Percentiles rank a stretch among this genome's conserved stretches.
Conservation (phyloP, 2,888 invertebrate genomes). For the Chesias legatella region DNA sequence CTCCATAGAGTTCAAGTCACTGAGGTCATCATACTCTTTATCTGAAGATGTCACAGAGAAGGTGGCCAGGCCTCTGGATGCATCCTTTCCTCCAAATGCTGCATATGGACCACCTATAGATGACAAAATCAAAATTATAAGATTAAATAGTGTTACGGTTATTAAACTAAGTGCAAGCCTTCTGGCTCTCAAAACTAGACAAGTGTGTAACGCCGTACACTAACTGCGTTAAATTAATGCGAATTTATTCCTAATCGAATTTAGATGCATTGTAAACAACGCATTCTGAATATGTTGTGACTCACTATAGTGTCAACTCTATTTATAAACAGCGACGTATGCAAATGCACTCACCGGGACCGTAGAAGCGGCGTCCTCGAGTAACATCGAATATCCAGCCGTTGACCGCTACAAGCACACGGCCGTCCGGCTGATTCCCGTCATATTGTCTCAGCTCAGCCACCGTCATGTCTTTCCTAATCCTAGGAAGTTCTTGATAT, state of each 20-base stretch:
- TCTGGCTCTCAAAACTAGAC: too few species aligned
- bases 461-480: slow-evolving; percentile 94
- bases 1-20: slow-evolving; percentile 94
- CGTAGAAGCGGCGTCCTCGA: slow-evolving; percentile 93
- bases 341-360: slow-evolving; percentile 87
- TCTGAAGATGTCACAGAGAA: slow-evolving; percentile 91
- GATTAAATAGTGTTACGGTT: too few species aligned
- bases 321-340: slow-evolving; percentile 54
- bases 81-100: slow-evolving; percentile 96
- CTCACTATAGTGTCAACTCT: slow-evolving; percentile 51
- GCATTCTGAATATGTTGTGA: slow-evolving; percentile 32
- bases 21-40: slow-evolving; percentile 96
- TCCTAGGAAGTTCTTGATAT: slow-evolving; percentile 82
- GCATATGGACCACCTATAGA: slow-evolving; percentile 93
- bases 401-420: slow-evolving; percentile 95
- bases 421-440: slow-evolving; percentile 91
- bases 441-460: slow-evolving; percentile 92
- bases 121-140: background rate
- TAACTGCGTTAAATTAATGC: too few species aligned
- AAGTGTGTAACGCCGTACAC: too few species aligned
- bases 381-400: slow-evolving; percentile 98
- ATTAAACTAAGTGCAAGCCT: too few species aligned
- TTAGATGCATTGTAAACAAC: slow-evolving; percentile 30
- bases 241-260: background rate
- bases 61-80: slow-evolving; percentile 95